Evolutionary conservation across 2,797 vertebrate species (phyloP).

Genomic region (Anabacerthia variegaticeps): DNA sequence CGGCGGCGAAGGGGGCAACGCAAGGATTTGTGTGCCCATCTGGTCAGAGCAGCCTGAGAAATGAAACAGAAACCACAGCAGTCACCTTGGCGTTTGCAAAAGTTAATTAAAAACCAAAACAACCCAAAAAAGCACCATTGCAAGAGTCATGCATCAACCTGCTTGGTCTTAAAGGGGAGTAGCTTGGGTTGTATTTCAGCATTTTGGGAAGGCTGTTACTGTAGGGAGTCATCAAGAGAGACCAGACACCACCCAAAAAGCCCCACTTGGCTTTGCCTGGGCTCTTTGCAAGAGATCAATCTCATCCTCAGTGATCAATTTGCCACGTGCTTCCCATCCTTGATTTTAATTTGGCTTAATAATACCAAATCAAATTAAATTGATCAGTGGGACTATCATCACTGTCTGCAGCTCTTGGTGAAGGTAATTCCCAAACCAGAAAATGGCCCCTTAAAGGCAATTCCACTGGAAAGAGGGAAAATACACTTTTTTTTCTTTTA

Average conservation of each 20-base stretch:
- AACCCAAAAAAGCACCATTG: background rate
- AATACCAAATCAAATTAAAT: background rate
- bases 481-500: background rate
- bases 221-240: background rate
- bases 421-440: background rate
- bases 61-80: background rate
- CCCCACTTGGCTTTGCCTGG: background rate
- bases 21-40: background rate
- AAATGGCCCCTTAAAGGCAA: background rate
- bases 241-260: background rate
- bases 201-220: background rate
- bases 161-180: background rate
- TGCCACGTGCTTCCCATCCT: background rate
- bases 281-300: background rate
- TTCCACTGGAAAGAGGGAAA: background rate
- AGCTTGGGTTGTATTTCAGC: background rate
- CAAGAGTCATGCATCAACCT: background rate
- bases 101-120: background rate
- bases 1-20: rapidly evolving
- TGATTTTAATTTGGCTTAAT: background rate
- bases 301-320: background rate
- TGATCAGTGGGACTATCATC: background rate
- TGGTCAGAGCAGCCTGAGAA: background rate
- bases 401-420: background rate
- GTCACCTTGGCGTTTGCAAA: background rate